These are phyloP conservation scores for Enteromius treurensis DNA, from an alignment of 2,797 vertebrate species.

Conservation along the genomic window DNA sequence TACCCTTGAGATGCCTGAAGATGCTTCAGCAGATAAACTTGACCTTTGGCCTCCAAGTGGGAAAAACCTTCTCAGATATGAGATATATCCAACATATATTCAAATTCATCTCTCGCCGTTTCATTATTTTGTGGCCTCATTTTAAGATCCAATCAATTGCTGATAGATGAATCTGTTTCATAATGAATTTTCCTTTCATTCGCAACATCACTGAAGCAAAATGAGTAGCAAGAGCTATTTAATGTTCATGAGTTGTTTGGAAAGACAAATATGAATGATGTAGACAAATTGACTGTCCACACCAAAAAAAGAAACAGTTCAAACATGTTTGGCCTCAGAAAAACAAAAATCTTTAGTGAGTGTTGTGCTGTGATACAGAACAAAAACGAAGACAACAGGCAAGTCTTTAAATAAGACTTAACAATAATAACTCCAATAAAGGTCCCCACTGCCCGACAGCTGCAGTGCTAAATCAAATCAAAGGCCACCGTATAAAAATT, in stretches of 20 bases:
- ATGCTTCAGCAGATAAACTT: not conserved
- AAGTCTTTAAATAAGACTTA: not conserved
- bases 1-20: not conserved
- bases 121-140: not conserved
- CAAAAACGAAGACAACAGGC: not conserved
- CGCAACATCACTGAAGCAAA: not conserved
- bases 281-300: not conserved
- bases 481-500: not conserved
- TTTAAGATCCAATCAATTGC: not conserved
- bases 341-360: conserved; percentile 18
- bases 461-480: not conserved
- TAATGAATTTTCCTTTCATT: not conserved
- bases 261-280: not conserved
- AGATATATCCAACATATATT: not conserved
- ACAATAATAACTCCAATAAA: conserved; percentile 13
- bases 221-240: too few species aligned
- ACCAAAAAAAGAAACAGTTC: not conserved
- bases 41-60: not conserved
- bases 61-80: not conserved
- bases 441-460: not conserved
- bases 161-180: not conserved
- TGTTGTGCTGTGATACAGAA: conserved; percentile 22
- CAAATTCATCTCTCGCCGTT: not conserved
- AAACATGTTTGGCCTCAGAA: conserved; percentile 8
- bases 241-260: not conserved